Conservation (phyloP, 2,797 vertebrate genomes). For the Babyrousa celebensis region DNA sequence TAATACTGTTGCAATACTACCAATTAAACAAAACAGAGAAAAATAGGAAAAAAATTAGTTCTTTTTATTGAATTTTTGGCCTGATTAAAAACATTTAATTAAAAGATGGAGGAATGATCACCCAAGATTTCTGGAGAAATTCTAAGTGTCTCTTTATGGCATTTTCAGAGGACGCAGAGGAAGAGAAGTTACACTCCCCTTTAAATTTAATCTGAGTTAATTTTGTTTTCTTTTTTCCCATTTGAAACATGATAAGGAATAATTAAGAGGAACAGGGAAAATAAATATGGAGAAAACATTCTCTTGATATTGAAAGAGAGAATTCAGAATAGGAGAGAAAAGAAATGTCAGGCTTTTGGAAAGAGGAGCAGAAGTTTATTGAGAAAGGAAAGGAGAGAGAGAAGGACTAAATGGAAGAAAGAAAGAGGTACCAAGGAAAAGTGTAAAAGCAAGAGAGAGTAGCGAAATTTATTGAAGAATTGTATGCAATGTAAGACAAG, state of each 20-base stretch:
- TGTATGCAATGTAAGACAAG: neutral
- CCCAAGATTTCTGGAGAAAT: neutral
- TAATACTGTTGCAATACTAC: conserved; percentile 18
- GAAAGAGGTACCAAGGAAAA: neutral
- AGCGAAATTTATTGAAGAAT: neutral
- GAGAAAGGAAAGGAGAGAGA: neutral
- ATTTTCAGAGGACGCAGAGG: conserved; percentile 12
- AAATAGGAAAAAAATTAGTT: conserved; percentile 22
- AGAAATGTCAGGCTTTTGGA: neutral
- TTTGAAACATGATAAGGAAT: neutral
- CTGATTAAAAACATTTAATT: conserved; percentile 26
- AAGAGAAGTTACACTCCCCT: neutral
- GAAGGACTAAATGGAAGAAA: neutral
- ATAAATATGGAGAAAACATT: neutral
- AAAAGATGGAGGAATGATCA: neutral
- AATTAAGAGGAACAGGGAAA: conserved; percentile 10
- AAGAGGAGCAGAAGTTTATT: neutral
- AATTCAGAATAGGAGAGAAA: neutral
- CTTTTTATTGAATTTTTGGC: neutral
- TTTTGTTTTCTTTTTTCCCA: neutral
- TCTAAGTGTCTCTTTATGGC: neutral
- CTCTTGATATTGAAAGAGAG: neutral
- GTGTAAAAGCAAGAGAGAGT: neutral
- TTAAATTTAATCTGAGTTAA: conserved; percentile 7
- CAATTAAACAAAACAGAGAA: conserved; percentile 58